Evolutionary conservation across 2,113 vertebrate genomes (phyloP).

Genomic region (Neolamprologus caudopunctatus): DNA sequence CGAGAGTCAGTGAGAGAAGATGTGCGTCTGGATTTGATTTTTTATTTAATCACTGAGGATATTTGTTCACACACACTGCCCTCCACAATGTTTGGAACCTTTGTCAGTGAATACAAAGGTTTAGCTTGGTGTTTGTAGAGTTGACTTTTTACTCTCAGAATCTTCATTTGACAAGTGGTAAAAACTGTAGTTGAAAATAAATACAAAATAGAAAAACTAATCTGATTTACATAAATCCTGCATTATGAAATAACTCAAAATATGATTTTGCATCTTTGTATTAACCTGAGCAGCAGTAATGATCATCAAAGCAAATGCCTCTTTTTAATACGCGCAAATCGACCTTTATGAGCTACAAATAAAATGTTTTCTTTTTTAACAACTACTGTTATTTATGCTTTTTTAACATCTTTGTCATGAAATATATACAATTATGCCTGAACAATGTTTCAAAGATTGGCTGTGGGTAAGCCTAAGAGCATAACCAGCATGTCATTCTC

Average conservation of each 20-base stretch:
- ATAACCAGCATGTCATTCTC: accelerated
- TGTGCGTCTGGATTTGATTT: background rate
- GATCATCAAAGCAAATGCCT: too few relatives aligned
- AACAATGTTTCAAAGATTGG: background rate
- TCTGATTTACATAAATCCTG: background rate
- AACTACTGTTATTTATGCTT: background rate
- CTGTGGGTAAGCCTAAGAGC: accelerated
- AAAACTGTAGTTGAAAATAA: background rate
- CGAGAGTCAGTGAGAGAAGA: background rate
- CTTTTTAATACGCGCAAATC: too few relatives aligned
- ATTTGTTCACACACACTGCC: background rate
- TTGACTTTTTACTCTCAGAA: background rate
- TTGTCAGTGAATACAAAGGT: background rate
- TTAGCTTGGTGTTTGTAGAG: background rate
- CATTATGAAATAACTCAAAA: background rate
- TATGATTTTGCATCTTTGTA: background rate
- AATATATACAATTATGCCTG: background rate
- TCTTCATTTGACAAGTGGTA: background rate
- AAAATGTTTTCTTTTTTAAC: too few relatives aligned
- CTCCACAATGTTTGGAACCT: background rate
- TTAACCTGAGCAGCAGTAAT: too few relatives aligned
- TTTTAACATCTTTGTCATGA: background rate
- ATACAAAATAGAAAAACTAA: background rate
- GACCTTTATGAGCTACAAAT: too few relatives aligned
- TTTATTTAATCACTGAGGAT: background rate